Conservation (phyloP, 2,113 vertebrate genomes). For the Cavia porcellus region DNA sequence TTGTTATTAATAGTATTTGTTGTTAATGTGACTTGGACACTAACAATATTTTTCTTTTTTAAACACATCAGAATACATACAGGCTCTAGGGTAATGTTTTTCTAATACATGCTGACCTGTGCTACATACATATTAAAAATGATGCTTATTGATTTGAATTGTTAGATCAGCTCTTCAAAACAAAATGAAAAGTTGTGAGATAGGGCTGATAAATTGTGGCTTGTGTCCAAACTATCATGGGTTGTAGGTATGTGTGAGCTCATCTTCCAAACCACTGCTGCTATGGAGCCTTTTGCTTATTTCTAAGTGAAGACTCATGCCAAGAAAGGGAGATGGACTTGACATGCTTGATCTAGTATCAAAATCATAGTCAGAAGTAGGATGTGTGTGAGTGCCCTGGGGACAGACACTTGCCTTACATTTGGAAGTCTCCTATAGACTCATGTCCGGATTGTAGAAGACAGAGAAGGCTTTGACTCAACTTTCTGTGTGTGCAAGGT, state of each 20-base stretch:
- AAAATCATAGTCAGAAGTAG: not conserved
- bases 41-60: constrained; percentile 37
- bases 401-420: not conserved
- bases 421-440: not conserved
- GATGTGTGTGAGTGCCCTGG: too few species aligned
- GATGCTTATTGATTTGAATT: not conserved
- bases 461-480: not conserved
- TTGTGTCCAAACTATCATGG: not conserved
- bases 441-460: not conserved
- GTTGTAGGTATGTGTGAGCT: not conserved
- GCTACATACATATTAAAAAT: not conserved
- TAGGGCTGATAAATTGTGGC: not conserved
- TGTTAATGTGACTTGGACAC: constrained; percentile 19
- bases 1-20: constrained; percentile 35
- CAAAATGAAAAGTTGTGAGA: not conserved
- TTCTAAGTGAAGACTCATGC: not conserved
- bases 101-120: not conserved
- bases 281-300: not conserved
- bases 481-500: not conserved
- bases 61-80: not conserved
- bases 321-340: not conserved
- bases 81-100: constrained; percentile 11
- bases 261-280: not conserved
- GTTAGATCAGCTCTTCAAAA: not conserved
- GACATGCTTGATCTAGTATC: not conserved